Conservation (phyloP, 2,113 vertebrate species). For the Ochotona curzoniae region DNA sequence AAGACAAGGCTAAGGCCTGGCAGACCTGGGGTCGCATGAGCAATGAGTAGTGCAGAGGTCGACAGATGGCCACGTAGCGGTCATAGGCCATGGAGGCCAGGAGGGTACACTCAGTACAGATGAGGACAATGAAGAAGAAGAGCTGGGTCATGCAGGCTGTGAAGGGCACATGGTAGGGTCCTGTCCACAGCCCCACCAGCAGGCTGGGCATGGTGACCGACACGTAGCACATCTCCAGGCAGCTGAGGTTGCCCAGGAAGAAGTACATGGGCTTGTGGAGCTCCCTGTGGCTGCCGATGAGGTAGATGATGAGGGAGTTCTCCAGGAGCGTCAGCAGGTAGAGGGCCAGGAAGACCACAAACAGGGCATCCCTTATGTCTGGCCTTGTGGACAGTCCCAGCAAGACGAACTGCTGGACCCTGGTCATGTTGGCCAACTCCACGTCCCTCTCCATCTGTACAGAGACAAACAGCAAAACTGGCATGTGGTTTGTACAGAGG, state of each 20-base stretch:
- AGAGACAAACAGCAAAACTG: background rate
- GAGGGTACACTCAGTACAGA: constrained; percentile 61
- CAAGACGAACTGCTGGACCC: constrained; percentile 54
- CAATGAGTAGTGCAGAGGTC: constrained; percentile 58
- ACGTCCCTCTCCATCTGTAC: background rate
- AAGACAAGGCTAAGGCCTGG: constrained; percentile 10
- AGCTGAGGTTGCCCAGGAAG: constrained; percentile 76
- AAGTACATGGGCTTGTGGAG: constrained; percentile 78
- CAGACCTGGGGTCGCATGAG: constrained; percentile 71
- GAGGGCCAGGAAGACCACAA: constrained; percentile 46
- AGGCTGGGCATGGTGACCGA: constrained; percentile 66
- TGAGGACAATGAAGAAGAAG: constrained; percentile 72
- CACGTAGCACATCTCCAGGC: constrained; percentile 72
- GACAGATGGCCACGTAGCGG: constrained; percentile 65
- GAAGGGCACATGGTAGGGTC: constrained; percentile 51
- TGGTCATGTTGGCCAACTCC: constrained; percentile 13
- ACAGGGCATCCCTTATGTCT: background rate
- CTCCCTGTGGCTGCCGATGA: background rate
- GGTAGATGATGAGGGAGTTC: constrained; percentile 42
- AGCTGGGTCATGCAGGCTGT: constrained; percentile 71
- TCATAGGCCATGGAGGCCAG: constrained; percentile 75
- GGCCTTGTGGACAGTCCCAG: constrained; percentile 15
- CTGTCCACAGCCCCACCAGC: constrained; percentile 39
- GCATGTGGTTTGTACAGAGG: background rate
- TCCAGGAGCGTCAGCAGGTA: constrained; percentile 69